A percentile compares a stretch with the other conserved stretches of the same genome.
These are phyloP conservation scores for Selenia dentaria DNA, from an alignment of 2,888 invertebrate species.

Conservation along the genomic window DNA sequence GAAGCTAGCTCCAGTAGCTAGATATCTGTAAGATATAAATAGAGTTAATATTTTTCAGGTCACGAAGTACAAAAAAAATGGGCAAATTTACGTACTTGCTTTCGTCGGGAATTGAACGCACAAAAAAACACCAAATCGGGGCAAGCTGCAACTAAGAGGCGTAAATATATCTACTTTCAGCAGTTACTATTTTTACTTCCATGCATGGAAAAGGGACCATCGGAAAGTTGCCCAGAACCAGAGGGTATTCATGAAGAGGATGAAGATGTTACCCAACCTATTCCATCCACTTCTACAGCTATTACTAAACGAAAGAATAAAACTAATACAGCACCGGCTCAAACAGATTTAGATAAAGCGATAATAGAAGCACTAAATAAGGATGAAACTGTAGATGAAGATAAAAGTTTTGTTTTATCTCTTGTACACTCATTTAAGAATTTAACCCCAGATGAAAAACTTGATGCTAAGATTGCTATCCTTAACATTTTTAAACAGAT, in stretches of 20 bases:
- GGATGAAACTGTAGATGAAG: slow-evolving; percentile 16
- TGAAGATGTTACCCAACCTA: slow-evolving; percentile 12
- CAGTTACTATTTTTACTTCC: slow-evolving; percentile 34
- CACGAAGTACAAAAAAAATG: slow-evolving; percentile 29
- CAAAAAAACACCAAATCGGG: slow-evolving; percentile 34
- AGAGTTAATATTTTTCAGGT: slow-evolving; percentile 23
- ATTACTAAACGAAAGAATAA: slow-evolving; percentile 10
- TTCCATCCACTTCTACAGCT: slow-evolving; percentile 15
- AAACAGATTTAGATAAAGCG: slow-evolving; percentile 18
- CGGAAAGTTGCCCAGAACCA: slow-evolving; percentile 19
- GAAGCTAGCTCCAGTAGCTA: too few relatives aligned
- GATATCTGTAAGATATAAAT: slow-evolving; percentile 28
- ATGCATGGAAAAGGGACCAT: slow-evolving; percentile 27
- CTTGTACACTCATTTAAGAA: slow-evolving; percentile 19
- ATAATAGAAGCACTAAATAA: slow-evolving; percentile 22
- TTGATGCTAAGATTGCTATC: slow-evolving; percentile 21
- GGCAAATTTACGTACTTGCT: slow-evolving; percentile 28
- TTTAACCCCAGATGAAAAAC: slow-evolving; percentile 23
- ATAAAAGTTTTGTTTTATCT: slow-evolving; percentile 19
- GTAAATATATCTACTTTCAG: slow-evolving; percentile 35
- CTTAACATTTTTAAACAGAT: slow-evolving; percentile 21
- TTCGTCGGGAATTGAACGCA: slow-evolving; percentile 28
- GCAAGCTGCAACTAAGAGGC: slow-evolving; percentile 32
- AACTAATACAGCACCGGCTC: slow-evolving; percentile 1
- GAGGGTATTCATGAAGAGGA: slow-evolving; percentile 21